phyloP scores from a whole-genome alignment of 2,113 vertebrate genomes.

The Amphiprion percula region DNA sequence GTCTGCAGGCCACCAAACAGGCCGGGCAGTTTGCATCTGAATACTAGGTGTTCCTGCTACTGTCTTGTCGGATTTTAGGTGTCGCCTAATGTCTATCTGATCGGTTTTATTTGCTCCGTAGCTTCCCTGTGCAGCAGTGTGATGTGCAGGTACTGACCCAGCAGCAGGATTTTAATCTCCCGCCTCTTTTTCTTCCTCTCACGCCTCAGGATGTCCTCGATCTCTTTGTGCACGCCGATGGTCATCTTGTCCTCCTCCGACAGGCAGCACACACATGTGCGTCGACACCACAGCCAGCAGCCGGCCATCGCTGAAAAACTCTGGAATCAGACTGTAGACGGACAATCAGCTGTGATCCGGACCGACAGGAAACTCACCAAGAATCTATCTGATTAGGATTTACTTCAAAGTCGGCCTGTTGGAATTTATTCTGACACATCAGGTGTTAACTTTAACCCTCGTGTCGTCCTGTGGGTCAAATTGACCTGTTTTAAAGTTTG shows the following conservation, averaged over 20 bases:
- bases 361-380: too few relatives aligned
- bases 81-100: not conserved
- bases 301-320: slow-evolving; percentile 70
- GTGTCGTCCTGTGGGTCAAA: too few relatives aligned
- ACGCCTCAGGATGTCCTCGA: slow-evolving; percentile 84
- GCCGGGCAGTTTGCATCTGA: slow-evolving; percentile 19
- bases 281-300: slow-evolving; percentile 73
- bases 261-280: slow-evolving; percentile 85
- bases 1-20: slow-evolving; percentile 50
- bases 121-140: not conserved
- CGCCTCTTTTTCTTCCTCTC: slow-evolving; percentile 86
- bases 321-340: slow-evolving; percentile 34
- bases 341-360: not conserved
- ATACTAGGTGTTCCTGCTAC: not conserved
- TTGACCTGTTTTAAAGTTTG: too few relatives aligned
- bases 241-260: slow-evolving; percentile 86
- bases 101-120: not conserved
- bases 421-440: slow-evolving; percentile 6
- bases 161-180: slow-evolving; percentile 90
- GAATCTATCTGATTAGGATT: too few relatives aligned
- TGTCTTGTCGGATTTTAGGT: not conserved
- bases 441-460: too few relatives aligned
- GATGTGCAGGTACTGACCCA: slow-evolving; percentile 84
- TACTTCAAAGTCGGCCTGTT: not conserved
- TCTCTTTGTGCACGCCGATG: slow-evolving; percentile 86